Percentiles rank a stretch among this genome's conserved stretches.
Conservation (phyloP, 2,113 vertebrate species). For the Sceloporus undulatus region DNA sequence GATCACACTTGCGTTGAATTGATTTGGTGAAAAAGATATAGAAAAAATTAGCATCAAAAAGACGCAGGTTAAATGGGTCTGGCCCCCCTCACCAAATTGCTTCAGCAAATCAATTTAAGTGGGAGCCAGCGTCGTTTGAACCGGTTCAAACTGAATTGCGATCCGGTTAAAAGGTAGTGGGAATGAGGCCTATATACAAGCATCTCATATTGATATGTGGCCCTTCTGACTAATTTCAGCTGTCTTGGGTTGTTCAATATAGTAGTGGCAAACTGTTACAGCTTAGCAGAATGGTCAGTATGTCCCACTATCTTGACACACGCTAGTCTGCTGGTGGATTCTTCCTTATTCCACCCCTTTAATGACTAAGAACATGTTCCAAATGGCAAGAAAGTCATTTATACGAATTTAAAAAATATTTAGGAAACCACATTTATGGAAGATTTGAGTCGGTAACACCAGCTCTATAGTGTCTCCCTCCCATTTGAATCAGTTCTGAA, state of each 20-base stretch:
- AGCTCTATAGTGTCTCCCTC: neutral
- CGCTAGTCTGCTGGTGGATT: neutral
- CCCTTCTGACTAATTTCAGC: slow-evolving; percentile 10
- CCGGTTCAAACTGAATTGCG: too few relatives aligned
- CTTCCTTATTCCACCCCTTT: neutral
- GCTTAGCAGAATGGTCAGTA: neutral
- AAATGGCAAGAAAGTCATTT: neutral
- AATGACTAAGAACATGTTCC: neutral
- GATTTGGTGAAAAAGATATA: too few relatives aligned
- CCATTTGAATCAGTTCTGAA: slow-evolving; percentile 15
- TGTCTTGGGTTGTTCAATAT: slow-evolving; percentile 33
- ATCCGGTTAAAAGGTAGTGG: too few relatives aligned
- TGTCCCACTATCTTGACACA: neutral
- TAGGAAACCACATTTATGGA: neutral
- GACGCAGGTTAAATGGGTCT: too few relatives aligned
- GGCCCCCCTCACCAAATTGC: too few relatives aligned
- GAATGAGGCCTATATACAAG: neutral
- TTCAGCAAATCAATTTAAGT: too few relatives aligned
- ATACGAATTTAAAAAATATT: too few relatives aligned
- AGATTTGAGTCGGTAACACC: neutral
- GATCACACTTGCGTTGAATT: too few relatives aligned
- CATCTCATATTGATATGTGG: slow-evolving; percentile 25
- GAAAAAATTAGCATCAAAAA: too few relatives aligned
- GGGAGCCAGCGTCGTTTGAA: too few relatives aligned
- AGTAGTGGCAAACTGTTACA: neutral